Evolutionary conservation across 2,797 vertebrate species (phyloP).

Genomic region (Myotis findleyi): DNA sequence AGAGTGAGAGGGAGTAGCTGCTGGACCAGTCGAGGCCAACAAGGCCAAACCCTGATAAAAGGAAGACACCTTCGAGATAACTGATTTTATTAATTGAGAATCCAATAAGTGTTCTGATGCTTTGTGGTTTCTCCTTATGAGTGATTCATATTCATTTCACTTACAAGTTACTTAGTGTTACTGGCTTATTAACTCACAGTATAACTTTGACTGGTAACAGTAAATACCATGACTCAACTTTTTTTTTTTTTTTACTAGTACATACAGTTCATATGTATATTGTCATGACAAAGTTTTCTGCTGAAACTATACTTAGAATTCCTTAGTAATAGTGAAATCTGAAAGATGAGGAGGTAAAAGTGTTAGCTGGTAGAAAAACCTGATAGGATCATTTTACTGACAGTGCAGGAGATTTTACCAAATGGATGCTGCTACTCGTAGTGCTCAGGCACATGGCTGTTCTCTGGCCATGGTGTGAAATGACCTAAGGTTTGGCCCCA

Average conservation of each 20-base stretch:
- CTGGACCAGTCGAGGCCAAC: accelerated
- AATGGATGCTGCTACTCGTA: background rate
- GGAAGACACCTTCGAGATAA: background rate
- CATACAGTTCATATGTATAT: background rate
- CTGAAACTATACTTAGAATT: background rate
- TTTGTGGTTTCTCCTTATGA: slow-evolving; percentile 4
- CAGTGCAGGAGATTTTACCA: background rate
- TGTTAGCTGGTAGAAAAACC: background rate
- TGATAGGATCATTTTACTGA: background rate
- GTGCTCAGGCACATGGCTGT: background rate
- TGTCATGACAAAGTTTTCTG: background rate
- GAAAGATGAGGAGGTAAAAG: background rate
- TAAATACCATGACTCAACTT: background rate
- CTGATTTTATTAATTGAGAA: background rate
- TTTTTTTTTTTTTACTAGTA: background rate
- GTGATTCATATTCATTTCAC: slow-evolving; percentile 8
- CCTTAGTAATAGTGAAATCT: background rate
- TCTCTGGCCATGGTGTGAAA: background rate
- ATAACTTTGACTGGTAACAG: slow-evolving; percentile 19
- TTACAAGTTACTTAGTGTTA: slow-evolving; percentile 46
- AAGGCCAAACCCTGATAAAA: background rate
- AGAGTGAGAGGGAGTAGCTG: background rate
- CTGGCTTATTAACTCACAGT: slow-evolving; percentile 14
- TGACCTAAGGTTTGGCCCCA: background rate
- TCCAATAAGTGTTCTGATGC: background rate